Conservation (phyloP, 2,113 vertebrate species). For the Urocitellus parryii region DNA sequence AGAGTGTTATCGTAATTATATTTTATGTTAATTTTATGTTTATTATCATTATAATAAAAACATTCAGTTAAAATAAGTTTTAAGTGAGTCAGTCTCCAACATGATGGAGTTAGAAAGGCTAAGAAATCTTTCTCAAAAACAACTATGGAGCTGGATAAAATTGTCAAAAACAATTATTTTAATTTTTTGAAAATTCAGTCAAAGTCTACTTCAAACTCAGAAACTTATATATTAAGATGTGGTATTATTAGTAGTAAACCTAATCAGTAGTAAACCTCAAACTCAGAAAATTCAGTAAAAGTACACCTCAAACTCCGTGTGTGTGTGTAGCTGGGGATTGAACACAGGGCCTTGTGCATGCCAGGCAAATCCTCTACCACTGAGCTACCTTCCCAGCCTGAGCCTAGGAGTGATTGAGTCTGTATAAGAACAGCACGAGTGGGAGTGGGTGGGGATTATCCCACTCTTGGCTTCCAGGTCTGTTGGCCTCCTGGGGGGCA, state of each 20-base stretch:
- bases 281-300: neutral
- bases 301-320: neutral
- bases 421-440: neutral
- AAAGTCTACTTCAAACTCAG: neutral
- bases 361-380: too few relatives aligned
- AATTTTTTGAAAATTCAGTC: neutral
- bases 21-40: too few relatives aligned
- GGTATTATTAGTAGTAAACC: too few relatives aligned
- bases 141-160: neutral
- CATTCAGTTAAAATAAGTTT: conserved; percentile 7
- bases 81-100: neutral
- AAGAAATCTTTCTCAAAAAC: neutral
- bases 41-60: neutral
- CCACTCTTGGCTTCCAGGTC: neutral
- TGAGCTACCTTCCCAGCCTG: too few relatives aligned
- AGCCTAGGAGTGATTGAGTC: neutral
- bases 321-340: too few relatives aligned
- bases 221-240: neutral
- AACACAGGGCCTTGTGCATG: too few relatives aligned
- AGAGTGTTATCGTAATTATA: neutral
- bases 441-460: neutral
- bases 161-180: neutral
- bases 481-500: too few relatives aligned
- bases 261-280: neutral
- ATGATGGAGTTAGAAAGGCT: neutral